These are phyloP conservation scores for Otus sunia DNA, from an alignment of 2,113 vertebrate genomes.

Conservation along the genomic window DNA sequence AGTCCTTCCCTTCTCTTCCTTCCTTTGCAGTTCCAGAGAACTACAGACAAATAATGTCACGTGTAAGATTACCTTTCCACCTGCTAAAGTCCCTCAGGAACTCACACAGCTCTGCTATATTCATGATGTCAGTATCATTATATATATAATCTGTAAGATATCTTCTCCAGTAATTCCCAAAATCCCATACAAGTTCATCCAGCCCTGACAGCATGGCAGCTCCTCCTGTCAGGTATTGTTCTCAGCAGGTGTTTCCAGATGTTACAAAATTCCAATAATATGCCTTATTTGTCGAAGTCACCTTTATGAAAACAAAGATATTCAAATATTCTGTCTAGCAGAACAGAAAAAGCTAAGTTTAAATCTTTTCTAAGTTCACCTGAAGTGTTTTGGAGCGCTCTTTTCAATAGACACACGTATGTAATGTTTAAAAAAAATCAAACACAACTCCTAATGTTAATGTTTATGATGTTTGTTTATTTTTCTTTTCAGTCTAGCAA, in stretches of 20 bases:
- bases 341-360: background rate
- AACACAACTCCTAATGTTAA: background rate
- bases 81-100: background rate
- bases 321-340: background rate
- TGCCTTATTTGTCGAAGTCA: conserved; percentile 9
- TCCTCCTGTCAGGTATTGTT: conserved; percentile 24
- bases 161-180: conserved; percentile 26
- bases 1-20: background rate
- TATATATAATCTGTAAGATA: background rate
- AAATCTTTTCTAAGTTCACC: background rate
- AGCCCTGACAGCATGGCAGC: background rate
- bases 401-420: background rate
- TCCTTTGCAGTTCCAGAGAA: background rate
- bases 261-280: conserved; percentile 39
- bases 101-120: background rate
- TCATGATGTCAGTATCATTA: background rate
- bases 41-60: background rate
- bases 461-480: background rate
- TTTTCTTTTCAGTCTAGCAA: background rate
- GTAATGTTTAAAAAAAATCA: background rate
- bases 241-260: conserved; percentile 49
- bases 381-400: background rate
- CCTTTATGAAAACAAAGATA: background rate
- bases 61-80: background rate
- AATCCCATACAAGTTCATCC: conserved; percentile 6